Conservation (phyloP, 2,113 vertebrate species). For the Typhlomys cinereus region DNA sequence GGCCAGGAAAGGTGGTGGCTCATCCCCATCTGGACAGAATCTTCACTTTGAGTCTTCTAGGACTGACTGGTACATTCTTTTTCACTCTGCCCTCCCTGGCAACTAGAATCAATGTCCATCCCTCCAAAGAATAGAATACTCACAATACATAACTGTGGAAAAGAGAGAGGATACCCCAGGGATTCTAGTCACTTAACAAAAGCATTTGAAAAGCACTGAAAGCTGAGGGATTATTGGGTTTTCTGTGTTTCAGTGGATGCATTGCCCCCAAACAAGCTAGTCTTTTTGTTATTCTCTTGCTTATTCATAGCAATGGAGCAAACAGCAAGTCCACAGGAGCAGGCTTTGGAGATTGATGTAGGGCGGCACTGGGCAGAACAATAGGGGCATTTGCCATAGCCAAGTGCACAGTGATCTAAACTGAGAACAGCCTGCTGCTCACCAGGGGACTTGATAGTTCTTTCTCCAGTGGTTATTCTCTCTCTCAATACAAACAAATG, state of each 20-base stretch:
- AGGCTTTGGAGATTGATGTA: neutral
- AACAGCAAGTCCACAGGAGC: neutral
- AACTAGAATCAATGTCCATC: conserved; percentile 40
- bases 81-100: neutral
- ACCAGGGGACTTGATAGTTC: neutral
- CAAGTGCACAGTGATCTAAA: neutral
- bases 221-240: neutral
- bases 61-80: neutral
- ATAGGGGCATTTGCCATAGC: neutral
- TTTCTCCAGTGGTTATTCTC: neutral
- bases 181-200: neutral
- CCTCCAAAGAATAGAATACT: neutral
- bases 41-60: neutral
- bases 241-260: conserved; percentile 1
- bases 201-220: conserved; percentile 26
- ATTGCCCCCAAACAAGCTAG: neutral
- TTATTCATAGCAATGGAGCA: conserved; percentile 14
- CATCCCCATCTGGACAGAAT: neutral
- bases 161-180: neutral
- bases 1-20: conserved; percentile 41
- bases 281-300: neutral
- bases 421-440: neutral
- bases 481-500: neutral
- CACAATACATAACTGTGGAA: neutral
- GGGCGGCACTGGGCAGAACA: neutral